A percentile compares a stretch with the other conserved stretches of the same genome.
phyloP scores from a whole-genome alignment of 1,140 invertebrate genomes.

The Lasioglossum albipes region DNA sequence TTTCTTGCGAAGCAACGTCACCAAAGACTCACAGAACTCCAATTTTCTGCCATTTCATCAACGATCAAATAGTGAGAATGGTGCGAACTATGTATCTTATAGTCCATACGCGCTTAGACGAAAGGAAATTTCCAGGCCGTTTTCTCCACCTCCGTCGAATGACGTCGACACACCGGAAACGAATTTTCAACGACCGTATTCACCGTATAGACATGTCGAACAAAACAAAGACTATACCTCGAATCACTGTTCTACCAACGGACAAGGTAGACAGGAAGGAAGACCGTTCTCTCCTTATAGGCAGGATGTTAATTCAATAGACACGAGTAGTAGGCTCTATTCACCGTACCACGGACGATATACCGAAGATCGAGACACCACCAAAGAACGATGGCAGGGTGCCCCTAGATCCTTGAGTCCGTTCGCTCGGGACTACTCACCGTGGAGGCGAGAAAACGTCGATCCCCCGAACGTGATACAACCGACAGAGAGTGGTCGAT shows the following conservation, averaged over 20 bases:
- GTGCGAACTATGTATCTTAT: conserved; percentile 73
- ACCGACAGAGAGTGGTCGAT: conserved; percentile 70
- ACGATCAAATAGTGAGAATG: conserved; percentile 73
- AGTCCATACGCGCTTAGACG: conserved; percentile 75
- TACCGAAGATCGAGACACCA: conserved; percentile 69
- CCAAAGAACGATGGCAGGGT: conserved; percentile 72
- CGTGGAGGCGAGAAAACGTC: conserved; percentile 78
- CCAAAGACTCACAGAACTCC: conserved; percentile 69
- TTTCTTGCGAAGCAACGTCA: conserved; percentile 65
- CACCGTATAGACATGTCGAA: conserved; percentile 66
- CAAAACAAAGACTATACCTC: conserved; percentile 60
- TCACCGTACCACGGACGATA: conserved; percentile 70
- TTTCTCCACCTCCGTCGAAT: conserved; percentile 65
- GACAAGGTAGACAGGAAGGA: conserved; percentile 63
- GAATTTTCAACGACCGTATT: conserved; percentile 63
- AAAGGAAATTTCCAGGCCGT: conserved; percentile 72
- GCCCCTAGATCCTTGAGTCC: conserved; percentile 76
- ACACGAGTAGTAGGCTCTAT: conserved; percentile 54
- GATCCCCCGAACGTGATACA: conserved; percentile 76
- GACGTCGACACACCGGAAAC: conserved; percentile 54
- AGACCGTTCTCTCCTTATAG: conserved; percentile 68
- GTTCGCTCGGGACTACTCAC: conserved; percentile 77
- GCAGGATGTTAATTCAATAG: conserved; percentile 54
- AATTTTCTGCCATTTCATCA: conserved; percentile 69
- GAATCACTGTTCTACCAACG: conserved; percentile 64